Conservation (phyloP, 2,113 vertebrate genomes). For the Cariama cristata region DNA sequence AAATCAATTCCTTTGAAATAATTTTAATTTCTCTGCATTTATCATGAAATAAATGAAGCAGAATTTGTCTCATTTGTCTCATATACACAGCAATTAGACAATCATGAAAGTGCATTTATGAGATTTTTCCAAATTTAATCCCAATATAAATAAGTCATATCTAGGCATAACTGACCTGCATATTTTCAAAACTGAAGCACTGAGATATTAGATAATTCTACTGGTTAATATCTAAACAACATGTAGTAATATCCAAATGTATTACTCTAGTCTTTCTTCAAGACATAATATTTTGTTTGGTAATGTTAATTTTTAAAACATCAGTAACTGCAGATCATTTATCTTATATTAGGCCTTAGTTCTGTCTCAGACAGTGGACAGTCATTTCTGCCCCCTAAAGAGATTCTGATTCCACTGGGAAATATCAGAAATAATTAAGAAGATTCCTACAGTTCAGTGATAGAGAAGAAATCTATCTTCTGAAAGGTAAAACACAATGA, state of each 20-base stretch:
- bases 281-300: background rate
- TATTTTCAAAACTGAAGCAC: background rate
- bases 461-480: slow-evolving; percentile 64
- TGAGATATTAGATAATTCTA: background rate
- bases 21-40: slow-evolving; percentile 46
- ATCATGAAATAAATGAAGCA: slow-evolving; percentile 39
- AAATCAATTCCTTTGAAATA: slow-evolving; percentile 51
- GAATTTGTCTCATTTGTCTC: slow-evolving; percentile 46
- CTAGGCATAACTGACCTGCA: background rate
- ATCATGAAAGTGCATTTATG: background rate
- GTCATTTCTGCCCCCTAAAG: slow-evolving; percentile 45
- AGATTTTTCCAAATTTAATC: slow-evolving; percentile 16
- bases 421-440: slow-evolving; percentile 71
- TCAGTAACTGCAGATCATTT: background rate
- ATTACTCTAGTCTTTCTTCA: background rate
- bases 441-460: slow-evolving; percentile 36
- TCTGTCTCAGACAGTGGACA: slow-evolving; percentile 18
- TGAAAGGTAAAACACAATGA: slow-evolving; percentile 65
- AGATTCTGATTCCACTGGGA: slow-evolving; percentile 17
- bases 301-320: slow-evolving; percentile 21
- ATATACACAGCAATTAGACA: slow-evolving; percentile 5
- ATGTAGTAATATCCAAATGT: background rate
- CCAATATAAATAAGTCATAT: background rate
- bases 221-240: background rate
- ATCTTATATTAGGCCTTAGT: background rate